These are phyloP conservation scores for Bolborhynchus lineola DNA, from an alignment of 2,113 vertebrate species.

Conservation along the genomic window DNA sequence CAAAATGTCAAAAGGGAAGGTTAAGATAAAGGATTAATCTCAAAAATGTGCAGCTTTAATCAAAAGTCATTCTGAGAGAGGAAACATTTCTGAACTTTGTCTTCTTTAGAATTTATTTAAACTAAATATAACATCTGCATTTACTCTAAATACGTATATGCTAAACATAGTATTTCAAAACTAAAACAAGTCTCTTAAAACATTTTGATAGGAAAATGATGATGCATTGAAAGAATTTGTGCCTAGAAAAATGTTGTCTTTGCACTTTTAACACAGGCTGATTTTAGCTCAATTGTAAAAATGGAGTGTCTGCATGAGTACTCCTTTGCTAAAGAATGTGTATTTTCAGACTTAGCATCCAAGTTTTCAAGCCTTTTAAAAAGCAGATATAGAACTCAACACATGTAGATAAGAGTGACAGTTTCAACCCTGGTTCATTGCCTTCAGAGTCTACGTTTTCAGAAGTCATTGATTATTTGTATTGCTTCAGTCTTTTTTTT, in stretches of 20 bases:
- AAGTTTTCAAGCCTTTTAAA: neutral
- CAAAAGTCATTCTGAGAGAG: neutral
- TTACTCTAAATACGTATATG: conserved; percentile 38
- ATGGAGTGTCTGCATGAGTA: neutral
- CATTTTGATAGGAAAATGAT: conserved; percentile 34
- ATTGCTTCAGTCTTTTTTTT: neutral
- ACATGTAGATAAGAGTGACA: neutral
- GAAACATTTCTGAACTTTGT: neutral
- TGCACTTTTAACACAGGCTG: conserved; percentile 18
- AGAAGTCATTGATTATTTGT: neutral
- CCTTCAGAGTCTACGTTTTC: neutral
- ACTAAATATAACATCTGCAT: neutral
- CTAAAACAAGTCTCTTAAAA: neutral
- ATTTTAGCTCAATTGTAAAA: neutral
- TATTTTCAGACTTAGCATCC: neutral
- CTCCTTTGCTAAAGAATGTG: neutral
- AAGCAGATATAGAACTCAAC: neutral
- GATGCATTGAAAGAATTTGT: neutral
- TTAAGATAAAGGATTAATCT: neutral
- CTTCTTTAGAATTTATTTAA: neutral
- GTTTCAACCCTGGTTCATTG: neutral
- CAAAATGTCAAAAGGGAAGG: conserved; percentile 16
- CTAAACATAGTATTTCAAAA: conserved; percentile 27
- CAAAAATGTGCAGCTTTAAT: neutral
- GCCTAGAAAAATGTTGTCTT: conserved; percentile 22